Percentiles rank a stretch among this genome's conserved stretches.
phyloP scores from a whole-genome alignment of 2,888 invertebrate species.

The Stenchaetothrips biformis region DNA sequence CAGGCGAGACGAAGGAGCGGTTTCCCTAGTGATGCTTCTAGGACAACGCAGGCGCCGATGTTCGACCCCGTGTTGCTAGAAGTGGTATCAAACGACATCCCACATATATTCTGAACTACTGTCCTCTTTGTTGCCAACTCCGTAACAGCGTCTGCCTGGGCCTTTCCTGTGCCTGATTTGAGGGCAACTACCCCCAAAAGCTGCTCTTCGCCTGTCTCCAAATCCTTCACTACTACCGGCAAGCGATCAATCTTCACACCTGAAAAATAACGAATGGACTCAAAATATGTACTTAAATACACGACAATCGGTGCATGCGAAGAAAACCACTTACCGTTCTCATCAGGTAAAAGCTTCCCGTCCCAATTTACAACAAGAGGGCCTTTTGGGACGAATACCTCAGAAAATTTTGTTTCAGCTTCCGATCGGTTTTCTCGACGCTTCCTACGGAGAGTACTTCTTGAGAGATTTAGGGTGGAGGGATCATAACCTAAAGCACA shows the following conservation, averaged over 20 bases:
- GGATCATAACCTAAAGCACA: conserved; percentile 25
- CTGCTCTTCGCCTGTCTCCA: conserved; percentile 27
- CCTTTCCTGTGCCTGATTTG: conserved; percentile 26
- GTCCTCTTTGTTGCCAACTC: conserved; percentile 6
- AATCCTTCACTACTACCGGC: conserved; percentile 26
- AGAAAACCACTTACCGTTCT: conserved; percentile 4
- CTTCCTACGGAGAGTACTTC: conserved; percentile 27
- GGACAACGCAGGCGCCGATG: conserved; percentile 27
- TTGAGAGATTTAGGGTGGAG: conserved; percentile 9
- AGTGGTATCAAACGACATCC: conserved; percentile 26
- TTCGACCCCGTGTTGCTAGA: conserved; percentile 21
- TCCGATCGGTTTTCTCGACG: conserved; percentile 19
- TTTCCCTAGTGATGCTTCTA: conserved; percentile 25
- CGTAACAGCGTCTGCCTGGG: conserved; percentile 19
- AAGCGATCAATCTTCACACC: conserved; percentile 30
- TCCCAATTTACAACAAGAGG: conserved; percentile 28
- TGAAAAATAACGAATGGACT: not conserved
- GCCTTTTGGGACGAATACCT: conserved; percentile 12
- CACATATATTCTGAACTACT: not conserved
- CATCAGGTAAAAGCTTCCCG: conserved; percentile 27
- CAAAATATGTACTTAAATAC: not conserved
- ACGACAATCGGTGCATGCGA: too few relatives aligned
- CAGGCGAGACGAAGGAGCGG: conserved; percentile 13
- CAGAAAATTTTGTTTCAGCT: not conserved
- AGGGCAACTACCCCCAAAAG: conserved; percentile 24